Percentiles rank a stretch among this genome's conserved stretches.
These are phyloP conservation scores for Vanessa tameamea DNA, from an alignment of 1,140 invertebrate genomes.

Conservation along the genomic window DNA sequence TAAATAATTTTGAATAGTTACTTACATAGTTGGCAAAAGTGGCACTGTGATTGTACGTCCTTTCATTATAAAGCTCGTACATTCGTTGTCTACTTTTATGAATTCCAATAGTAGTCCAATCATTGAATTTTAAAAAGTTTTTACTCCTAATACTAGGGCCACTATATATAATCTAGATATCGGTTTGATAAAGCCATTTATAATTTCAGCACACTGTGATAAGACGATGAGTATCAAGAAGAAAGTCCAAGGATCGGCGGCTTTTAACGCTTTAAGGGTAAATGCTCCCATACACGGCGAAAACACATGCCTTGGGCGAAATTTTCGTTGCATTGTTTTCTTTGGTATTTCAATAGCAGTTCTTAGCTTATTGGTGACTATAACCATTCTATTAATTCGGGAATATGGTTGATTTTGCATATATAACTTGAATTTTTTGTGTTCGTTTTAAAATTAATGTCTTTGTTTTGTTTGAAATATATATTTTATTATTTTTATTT, in stretches of 20 bases:
- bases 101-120: too few species aligned
- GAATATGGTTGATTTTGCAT: not conserved
- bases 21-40: too few species aligned
- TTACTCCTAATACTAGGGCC: too few species aligned
- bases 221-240: not conserved
- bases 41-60: too few species aligned
- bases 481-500: not conserved
- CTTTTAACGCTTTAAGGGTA: not conserved
- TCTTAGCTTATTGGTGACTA: not conserved
- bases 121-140: too few species aligned
- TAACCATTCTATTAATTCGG: not conserved
- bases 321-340: constrained; percentile 6
- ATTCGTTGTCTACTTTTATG: too few species aligned
- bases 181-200: not conserved
- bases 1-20: too few species aligned
- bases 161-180: too few species aligned
- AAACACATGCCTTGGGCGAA: constrained; percentile 12
- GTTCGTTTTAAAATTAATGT: not conserved
- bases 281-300: not conserved
- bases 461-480: not conserved
- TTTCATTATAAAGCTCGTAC: too few species aligned
- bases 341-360: not conserved
- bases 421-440: not conserved
- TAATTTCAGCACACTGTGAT: not conserved
- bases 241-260: not conserved